phyloP scores from a whole-genome alignment of 2,797 vertebrate genomes.

The Parauchenoglanis ngamensis region DNA sequence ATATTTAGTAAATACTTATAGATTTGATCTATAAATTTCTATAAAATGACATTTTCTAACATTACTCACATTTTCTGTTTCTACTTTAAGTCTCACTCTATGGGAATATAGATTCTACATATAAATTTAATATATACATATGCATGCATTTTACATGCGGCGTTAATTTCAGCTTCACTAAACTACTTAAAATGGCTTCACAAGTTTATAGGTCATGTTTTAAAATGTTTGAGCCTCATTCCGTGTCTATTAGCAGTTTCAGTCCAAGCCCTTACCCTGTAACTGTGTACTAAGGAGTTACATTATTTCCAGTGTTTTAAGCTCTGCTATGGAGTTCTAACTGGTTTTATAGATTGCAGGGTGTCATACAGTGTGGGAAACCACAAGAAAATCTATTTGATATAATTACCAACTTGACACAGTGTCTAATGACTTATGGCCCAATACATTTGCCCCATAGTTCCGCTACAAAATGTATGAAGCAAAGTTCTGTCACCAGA shows the following conservation, averaged over 20 bases:
- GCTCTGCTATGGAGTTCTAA: neutral
- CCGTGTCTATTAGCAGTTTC: neutral
- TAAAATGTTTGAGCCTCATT: neutral
- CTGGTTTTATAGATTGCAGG: neutral
- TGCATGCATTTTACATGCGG: neutral
- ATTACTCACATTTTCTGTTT: neutral
- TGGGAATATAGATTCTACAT: neutral
- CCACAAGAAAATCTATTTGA: neutral
- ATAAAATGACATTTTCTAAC: neutral
- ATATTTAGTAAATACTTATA: neutral
- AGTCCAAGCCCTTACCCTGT: neutral
- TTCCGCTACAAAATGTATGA: neutral
- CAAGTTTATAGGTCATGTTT: neutral
- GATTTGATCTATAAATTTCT: neutral
- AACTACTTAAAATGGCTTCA: no score
- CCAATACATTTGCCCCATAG: neutral
- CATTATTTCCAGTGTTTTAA: neutral
- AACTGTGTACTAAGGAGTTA: neutral
- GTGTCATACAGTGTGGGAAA: neutral
- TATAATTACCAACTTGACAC: neutral
- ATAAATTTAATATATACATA: no score
- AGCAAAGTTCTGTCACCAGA: neutral
- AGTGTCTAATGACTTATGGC: neutral
- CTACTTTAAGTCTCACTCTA: neutral
- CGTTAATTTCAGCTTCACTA: no score